Evolutionary conservation across 2,113 vertebrate species (phyloP), one percentile per base, ranked within the genome.

Genomic region (Dasyornis broadbenti): DNA sequence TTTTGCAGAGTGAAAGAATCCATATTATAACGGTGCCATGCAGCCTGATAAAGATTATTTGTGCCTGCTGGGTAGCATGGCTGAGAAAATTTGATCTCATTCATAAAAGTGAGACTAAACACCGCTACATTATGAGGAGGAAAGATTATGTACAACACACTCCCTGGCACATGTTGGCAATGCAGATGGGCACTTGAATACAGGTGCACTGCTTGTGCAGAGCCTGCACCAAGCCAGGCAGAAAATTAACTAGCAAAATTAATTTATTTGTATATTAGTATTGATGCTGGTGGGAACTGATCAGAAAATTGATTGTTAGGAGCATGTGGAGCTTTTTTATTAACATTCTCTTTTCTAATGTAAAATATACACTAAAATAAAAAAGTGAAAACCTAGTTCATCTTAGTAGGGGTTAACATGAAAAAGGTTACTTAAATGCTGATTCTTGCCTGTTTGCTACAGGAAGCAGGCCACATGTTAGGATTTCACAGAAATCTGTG

Each of bases 271-370:
- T 97, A 90, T 97, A 94, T 94, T 92, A 82, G 89, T 96, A 89
- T 94, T 89, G 90, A 93, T 93, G 79, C 76, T 91, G 93, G 91
- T 91, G 82, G 81, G 88, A 42, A 90, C 72, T 88, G 92, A 91
- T 5, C 65, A 81, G 69, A 94, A 93, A 77, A 81, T 31, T 79
- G 91, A 79, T 92, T 95, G 91, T 87, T 92, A 95, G 86, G 76
- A 94, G 95, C 94, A 96, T 94, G 95, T 90, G 86, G 88, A 96
- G 95, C 92, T 96, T 96, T 96, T 96, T 73, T 95, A 97, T 95
- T 95, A 95, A 96, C 92, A 77, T 94, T 96, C 79, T 95, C 92
- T 95, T 95, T 95, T 92, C 94, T 95, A 94, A 95, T 94, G 96
- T 96, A 97, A 94, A 90, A 76, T 94, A 94, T 68, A 96, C 94